phyloP scores from a whole-genome alignment of 2,888 invertebrate genomes.

The Amphipoea oculea region DNA sequence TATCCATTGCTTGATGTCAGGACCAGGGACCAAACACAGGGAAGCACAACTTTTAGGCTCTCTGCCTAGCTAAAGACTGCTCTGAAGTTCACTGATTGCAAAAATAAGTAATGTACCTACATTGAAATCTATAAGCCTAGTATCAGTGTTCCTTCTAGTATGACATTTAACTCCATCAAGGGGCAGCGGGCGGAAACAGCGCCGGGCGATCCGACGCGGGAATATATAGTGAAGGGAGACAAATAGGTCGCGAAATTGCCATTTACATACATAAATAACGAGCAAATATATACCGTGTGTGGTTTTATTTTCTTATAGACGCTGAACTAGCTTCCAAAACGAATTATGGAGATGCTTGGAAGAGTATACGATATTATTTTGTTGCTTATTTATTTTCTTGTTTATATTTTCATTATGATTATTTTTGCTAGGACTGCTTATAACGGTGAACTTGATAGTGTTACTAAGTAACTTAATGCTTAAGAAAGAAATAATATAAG shows the following conservation, averaged over 20 bases:
- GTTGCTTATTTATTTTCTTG: conserved; percentile 21
- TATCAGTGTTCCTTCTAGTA: conserved; percentile 58
- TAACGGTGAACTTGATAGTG: neutral
- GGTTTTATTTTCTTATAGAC: conserved; percentile 65
- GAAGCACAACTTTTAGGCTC: neutral
- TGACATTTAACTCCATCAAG: conserved; percentile 46
- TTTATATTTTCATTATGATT: neutral
- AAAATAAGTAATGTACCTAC: neutral
- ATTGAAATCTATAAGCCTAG: neutral
- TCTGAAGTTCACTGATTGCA: neutral
- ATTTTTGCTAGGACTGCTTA: neutral
- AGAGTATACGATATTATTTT: conserved; percentile 22
- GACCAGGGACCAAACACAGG: neutral
- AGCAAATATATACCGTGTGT: conserved; percentile 62
- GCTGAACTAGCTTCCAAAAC: conserved; percentile 54
- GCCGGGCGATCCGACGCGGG: conserved; percentile 72
- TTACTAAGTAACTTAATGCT: neutral
- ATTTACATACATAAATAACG: conserved; percentile 73
- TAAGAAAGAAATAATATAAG: neutral
- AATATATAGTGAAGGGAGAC: conserved; percentile 73
- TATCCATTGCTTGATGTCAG: neutral
- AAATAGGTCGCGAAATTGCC: conserved; percentile 78
- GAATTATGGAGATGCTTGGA: conserved; percentile 61
- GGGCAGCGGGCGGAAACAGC: conserved; percentile 71
- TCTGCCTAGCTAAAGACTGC: neutral